These are phyloP conservation scores for Amblyopsis rosae DNA, from an alignment of 2,113 vertebrate genomes.

Conservation along the genomic window DNA sequence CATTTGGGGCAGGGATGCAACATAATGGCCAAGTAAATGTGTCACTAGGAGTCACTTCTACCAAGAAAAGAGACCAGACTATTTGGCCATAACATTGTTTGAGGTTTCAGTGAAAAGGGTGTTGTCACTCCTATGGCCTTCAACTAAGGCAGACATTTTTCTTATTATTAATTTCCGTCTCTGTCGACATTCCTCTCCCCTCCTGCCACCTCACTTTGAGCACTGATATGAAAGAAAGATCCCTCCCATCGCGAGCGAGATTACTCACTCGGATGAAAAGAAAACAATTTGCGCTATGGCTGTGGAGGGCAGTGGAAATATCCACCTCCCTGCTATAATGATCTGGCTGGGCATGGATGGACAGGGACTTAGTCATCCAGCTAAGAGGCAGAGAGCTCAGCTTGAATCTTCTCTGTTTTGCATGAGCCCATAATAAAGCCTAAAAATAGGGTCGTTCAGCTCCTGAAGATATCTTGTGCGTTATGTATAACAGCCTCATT, in stretches of 20 bases:
- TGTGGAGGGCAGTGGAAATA: constrained; percentile 33
- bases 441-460: constrained; percentile 31
- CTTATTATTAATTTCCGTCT: constrained; percentile 34
- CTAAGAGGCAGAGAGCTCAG: constrained; percentile 36
- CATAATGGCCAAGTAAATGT: too few relatives aligned
- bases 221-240: constrained; percentile 46
- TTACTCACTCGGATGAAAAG: constrained; percentile 60
- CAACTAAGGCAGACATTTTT: constrained; percentile 43
- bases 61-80: too few relatives aligned
- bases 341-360: constrained; percentile 47
- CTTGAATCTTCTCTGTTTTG: constrained; percentile 54
- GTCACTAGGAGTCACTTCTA: too few relatives aligned
- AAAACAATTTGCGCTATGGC: constrained; percentile 57
- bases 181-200: constrained; percentile 13
- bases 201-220: constrained; percentile 44
- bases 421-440: constrained; percentile 55
- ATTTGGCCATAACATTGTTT: too few relatives aligned
- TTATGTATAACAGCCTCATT: constrained; percentile 55
- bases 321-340: constrained; percentile 42
- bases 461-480: constrained; percentile 32
- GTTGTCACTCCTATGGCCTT: constrained; percentile 19
- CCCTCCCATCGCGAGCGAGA: constrained; percentile 34
- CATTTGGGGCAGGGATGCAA: too few relatives aligned
- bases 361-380: constrained; percentile 48
- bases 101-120: constrained; percentile 20